Base-by-base conservation (phyloP, 2,113 vertebrate genomes). In the Toxotes jaculatrix region DNA sequence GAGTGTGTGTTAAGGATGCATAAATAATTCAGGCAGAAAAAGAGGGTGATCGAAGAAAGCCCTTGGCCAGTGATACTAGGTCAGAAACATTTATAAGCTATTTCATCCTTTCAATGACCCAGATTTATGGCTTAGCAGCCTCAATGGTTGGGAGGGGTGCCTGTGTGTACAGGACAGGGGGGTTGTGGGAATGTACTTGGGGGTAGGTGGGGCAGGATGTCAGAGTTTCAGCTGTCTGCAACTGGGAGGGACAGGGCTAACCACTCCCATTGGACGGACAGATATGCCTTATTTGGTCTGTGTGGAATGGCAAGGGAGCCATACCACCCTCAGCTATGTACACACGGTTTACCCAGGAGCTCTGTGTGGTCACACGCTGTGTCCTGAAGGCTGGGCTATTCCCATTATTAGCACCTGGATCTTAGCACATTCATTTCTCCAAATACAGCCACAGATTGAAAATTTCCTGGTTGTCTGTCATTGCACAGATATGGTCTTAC, bases 251-350 rank as follows among this genome's bases (percentile, higher is more conserved):
- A 84, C 77, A 68, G 32, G 74, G 51, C 65, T 67, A 75, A 82
- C 87, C 82, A 69, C 87, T 86, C 87, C 78, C 79, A 79, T 2
- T 82, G 87, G 87, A 80, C 49, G 5, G 75, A 89, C 62, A 87
- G 80, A 91, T 89, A 74, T 60, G 62, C 89, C 89, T 90, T 89
- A 80, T 93, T 85, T 91, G 87, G 92, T 83, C 60, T 59, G 74
- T 59, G 79, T 73, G 65, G 83, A 86, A 86, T 88, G 76, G 68
- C 76, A n/a, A 21, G 19, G 17, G 45, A 82, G 75, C 83, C 72
- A 74, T 82, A 81, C 74, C 68, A 60, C 38, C 63, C 77, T 59
- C 57, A 66, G 40, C 51, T 77, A 79, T 84, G 74, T 42, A 85
- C 60, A 51, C 70, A 82, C 32, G 73, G 62, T 53, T 80, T 53